phyloP scores from a whole-genome alignment of 92 coral and sea anemone species.

The Epizoanthus scotinus region DNA sequence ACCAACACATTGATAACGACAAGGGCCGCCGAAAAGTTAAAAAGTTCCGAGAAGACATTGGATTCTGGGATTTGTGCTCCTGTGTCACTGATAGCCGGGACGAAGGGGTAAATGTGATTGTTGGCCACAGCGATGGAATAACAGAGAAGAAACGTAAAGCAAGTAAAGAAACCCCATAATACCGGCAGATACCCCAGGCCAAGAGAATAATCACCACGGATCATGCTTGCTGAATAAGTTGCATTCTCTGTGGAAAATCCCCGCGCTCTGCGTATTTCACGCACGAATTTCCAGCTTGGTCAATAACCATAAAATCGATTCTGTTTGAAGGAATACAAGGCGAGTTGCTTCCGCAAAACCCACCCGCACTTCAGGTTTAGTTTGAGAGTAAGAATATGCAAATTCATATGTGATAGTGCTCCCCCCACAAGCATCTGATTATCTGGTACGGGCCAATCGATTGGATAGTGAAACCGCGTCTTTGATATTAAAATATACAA shows the following conservation, averaged over 20 bases:
- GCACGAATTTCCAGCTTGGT: neutral
- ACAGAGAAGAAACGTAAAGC: slow-evolving; percentile 82
- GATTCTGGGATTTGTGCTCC: slow-evolving; percentile 96
- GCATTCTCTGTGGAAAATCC: neutral
- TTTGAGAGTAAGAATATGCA: slow-evolving; percentile 22
- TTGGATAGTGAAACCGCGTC: slow-evolving; percentile 18
- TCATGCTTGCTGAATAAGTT: slow-evolving; percentile 31
- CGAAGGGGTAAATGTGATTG: slow-evolving; percentile 90
- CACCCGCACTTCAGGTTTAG: slow-evolving; percentile 6
- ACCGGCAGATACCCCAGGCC: slow-evolving; percentile 95
- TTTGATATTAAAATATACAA: slow-evolving; percentile 30
- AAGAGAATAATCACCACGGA: slow-evolving; percentile 70
- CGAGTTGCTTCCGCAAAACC: slow-evolving; percentile 10
- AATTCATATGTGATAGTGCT: slow-evolving; percentile 27
- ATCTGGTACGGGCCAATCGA: neutral
- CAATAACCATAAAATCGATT: neutral
- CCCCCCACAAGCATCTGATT: slow-evolving; percentile 30
- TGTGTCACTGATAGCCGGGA: slow-evolving; percentile 98
- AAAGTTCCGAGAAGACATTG: slow-evolving; percentile 87
- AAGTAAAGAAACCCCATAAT: slow-evolving; percentile 87
- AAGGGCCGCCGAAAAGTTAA: slow-evolving; percentile 82
- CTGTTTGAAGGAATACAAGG: neutral
- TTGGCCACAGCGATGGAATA: slow-evolving; percentile 85
- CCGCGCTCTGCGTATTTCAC: neutral
- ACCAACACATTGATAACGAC: slow-evolving; percentile 76